A percentile compares a stretch with the other conserved stretches of the same genome.
These are phyloP conservation scores for Loriculus beryllinus DNA, from an alignment of 2,797 vertebrate species.

Conservation along the genomic window DNA sequence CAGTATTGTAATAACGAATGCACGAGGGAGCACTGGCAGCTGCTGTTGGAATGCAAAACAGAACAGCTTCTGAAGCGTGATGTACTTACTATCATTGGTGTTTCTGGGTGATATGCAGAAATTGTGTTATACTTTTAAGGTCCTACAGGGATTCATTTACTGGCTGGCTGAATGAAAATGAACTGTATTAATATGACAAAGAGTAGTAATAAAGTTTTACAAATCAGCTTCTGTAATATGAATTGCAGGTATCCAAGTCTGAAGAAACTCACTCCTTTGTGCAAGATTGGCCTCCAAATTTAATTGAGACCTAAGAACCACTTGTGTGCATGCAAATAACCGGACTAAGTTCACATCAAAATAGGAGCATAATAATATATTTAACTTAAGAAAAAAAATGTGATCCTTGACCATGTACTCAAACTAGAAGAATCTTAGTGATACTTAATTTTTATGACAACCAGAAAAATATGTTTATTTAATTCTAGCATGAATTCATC, in stretches of 20 bases:
- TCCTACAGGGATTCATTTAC: not conserved
- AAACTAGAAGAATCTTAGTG: not conserved
- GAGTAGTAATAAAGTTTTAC: not conserved
- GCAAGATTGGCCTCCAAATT: not conserved
- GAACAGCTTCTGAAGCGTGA: not conserved
- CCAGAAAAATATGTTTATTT: not conserved
- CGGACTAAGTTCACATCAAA: not conserved
- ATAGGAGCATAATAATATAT: not conserved
- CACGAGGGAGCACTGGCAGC: not conserved
- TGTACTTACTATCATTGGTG: not conserved
- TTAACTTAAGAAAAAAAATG: not conserved
- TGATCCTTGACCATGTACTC: not conserved
- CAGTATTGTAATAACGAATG: not conserved
- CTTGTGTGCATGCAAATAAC: not conserved
- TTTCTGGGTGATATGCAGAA: not conserved
- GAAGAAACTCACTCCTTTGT: not conserved
- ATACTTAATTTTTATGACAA: not conserved
- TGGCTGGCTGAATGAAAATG: not conserved
- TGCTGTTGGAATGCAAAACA: constrained; percentile 1
- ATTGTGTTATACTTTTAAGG: not conserved
- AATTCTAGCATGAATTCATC: not conserved
- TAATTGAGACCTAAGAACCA: not conserved
- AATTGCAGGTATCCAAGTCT: not conserved
- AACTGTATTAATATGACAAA: not conserved
- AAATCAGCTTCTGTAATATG: not conserved